These are phyloP conservation scores for Apodemus sylvaticus DNA, from an alignment of 2,113 vertebrate genomes.

Conservation along the genomic window DNA sequence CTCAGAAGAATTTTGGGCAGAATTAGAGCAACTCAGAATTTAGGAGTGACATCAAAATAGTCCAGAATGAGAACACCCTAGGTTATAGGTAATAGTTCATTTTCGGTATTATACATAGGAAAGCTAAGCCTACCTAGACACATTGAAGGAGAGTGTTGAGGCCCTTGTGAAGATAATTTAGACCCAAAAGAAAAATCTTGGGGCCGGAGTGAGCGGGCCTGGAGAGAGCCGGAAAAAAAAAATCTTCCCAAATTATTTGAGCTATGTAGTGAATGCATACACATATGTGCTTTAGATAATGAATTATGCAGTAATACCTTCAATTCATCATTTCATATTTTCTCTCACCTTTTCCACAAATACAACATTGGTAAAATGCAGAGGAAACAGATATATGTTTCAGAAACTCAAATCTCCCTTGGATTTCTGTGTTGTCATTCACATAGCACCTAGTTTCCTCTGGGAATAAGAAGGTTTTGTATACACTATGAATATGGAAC, in stretches of 20 bases:
- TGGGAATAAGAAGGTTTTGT: not conserved
- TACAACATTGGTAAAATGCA: slow-evolving; percentile 10
- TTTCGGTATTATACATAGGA: not conserved
- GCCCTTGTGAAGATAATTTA: not conserved
- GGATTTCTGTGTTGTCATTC: slow-evolving; percentile 53
- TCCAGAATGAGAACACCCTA: not conserved
- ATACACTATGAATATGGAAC: not conserved
- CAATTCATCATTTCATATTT: slow-evolving; percentile 17
- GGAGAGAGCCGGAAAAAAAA: not conserved
- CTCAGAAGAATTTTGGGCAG: not conserved
- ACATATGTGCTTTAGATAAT: slow-evolving; percentile 49
- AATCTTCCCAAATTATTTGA: not conserved
- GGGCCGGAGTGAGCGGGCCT: too few species aligned
- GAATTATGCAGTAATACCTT: slow-evolving; percentile 49
- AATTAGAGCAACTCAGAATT: not conserved
- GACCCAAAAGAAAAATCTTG: not conserved
- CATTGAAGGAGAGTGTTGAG: not conserved
- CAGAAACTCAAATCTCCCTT: slow-evolving; percentile 44
- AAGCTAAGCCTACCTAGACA: not conserved
- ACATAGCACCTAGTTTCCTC: not conserved
- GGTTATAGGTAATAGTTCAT: not conserved
- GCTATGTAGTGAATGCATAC: not conserved
- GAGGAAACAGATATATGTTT: not conserved
- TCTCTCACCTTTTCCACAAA: slow-evolving; percentile 30
- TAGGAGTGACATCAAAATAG: slow-evolving; percentile 8